Evolutionary conservation across 2,888 invertebrate species (phyloP).

Genomic region (Listrodromus nycthemerus): DNA sequence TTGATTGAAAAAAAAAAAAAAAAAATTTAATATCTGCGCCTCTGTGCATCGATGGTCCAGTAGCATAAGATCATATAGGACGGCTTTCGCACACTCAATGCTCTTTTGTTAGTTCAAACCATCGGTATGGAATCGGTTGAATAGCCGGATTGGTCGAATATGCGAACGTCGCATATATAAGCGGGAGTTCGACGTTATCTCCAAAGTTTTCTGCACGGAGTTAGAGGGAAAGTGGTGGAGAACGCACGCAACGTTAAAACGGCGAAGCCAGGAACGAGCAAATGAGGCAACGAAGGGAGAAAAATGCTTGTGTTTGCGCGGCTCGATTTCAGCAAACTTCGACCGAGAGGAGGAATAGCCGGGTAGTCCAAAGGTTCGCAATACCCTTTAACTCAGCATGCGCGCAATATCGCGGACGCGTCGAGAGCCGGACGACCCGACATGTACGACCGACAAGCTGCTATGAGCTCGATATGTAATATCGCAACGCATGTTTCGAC

Average conservation of each 20-base stretch:
- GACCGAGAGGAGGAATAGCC: not conserved
- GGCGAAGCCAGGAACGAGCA: conserved; percentile 53
- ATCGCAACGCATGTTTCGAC: conserved; percentile 61
- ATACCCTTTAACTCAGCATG: conserved; percentile 41
- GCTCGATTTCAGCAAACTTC: not conserved
- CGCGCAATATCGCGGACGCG: conserved; percentile 58
- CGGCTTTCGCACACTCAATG: no score
- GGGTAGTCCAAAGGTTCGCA: not conserved
- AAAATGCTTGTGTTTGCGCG: conserved; percentile 48
- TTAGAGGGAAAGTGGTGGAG: not conserved
- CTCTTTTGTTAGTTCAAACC: no score
- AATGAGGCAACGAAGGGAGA: conserved; percentile 54
- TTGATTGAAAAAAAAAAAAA: no score
- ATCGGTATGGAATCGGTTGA: no score
- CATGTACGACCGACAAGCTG: conserved; percentile 17
- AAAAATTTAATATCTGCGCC: no score
- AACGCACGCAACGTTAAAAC: conserved; percentile 22
- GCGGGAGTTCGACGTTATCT: not conserved
- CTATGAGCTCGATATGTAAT: conserved; percentile 31
- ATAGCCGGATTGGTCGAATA: no score
- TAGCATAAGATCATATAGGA: no score
- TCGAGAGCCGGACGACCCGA: conserved; percentile 27
- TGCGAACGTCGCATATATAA: not conserved
- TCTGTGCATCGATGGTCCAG: no score
- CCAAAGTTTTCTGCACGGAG: not conserved